Evolutionary conservation across 2,113 vertebrate species (phyloP).

Genomic region (Lichenostomus cassidix): DNA sequence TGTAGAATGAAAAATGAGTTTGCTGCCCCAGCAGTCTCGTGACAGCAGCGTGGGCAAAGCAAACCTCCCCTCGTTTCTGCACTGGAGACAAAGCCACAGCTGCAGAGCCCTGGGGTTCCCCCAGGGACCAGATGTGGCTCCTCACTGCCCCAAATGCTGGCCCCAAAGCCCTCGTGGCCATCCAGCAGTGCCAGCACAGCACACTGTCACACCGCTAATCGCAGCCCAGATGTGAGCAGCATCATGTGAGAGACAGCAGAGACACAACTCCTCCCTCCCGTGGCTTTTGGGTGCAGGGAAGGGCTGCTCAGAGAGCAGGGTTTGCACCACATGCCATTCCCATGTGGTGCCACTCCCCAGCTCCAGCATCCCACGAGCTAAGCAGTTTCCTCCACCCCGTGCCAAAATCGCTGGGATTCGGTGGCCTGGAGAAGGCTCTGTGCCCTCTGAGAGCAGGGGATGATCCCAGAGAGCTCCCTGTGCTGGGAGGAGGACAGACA

Average conservation of each 20-base stretch:
- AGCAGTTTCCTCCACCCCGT: accelerated
- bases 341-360: neutral
- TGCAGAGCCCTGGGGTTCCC: neutral
- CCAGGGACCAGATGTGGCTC: conserved; percentile 29
- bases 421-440: neutral
- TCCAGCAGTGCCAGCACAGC: neutral
- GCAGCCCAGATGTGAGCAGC: neutral
- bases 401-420: neutral
- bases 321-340: neutral
- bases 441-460: neutral
- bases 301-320: neutral
- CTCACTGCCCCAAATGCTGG: neutral
- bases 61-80: neutral
- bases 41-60: neutral
- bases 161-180: neutral
- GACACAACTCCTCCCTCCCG: neutral
- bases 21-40: neutral
- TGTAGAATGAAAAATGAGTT: too few relatives aligned
- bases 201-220: conserved; percentile 11
- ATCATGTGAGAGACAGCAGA: conserved; percentile 1
- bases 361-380: neutral
- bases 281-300: neutral
- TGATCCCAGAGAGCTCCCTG: neutral
- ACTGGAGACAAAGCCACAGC: neutral
- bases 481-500: neutral